Percentiles rank a stretch among this genome's conserved stretches.
phyloP scores from a whole-genome alignment of 2,888 invertebrate species.

The Thereva unica region DNA sequence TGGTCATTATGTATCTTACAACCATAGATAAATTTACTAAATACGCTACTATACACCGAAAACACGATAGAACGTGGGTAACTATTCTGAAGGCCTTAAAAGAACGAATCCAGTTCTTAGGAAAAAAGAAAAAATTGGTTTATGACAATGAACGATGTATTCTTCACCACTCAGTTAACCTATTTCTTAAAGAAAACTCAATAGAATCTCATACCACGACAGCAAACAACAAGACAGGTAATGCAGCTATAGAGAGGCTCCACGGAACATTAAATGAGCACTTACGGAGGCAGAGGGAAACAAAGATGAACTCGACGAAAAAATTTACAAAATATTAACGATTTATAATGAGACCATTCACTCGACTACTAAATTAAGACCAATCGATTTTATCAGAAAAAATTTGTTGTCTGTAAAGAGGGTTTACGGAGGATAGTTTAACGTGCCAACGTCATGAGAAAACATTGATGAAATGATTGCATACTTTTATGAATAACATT shows the following conservation, averaged over 20 bases:
- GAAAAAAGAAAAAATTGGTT: slow-evolving; percentile 16
- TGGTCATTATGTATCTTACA: too few species aligned
- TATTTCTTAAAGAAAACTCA: slow-evolving; percentile 23
- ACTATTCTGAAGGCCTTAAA: slow-evolving; percentile 9
- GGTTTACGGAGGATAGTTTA: too few species aligned
- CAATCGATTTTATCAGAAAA: slow-evolving; percentile 9
- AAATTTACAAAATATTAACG: slow-evolving; percentile 6
- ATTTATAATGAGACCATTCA: too few species aligned
- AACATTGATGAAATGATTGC: too few species aligned
- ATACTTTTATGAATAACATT: too few species aligned
- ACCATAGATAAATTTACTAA: slow-evolving; percentile 14
- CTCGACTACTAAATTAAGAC: too few species aligned
- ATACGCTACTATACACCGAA: slow-evolving; percentile 10
- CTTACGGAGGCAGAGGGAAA: slow-evolving; percentile 13
- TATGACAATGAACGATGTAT: slow-evolving; percentile 19
- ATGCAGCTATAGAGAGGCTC: slow-evolving; percentile 32
- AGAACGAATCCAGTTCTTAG: slow-evolving; percentile 16
- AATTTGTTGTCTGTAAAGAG: too few species aligned
- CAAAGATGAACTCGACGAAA: background rate
- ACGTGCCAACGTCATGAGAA: too few species aligned
- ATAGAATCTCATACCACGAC: slow-evolving; percentile 34
- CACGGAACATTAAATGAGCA: slow-evolving; percentile 38
- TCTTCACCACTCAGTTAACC: slow-evolving; percentile 9
- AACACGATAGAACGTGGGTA: slow-evolving; percentile 8
- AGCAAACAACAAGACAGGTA: slow-evolving; percentile 32